Evolutionary conservation across 37 sponge, comb jelly and placozoan species (phyloP).

Genomic region (Lycopodina hypogea): DNA sequence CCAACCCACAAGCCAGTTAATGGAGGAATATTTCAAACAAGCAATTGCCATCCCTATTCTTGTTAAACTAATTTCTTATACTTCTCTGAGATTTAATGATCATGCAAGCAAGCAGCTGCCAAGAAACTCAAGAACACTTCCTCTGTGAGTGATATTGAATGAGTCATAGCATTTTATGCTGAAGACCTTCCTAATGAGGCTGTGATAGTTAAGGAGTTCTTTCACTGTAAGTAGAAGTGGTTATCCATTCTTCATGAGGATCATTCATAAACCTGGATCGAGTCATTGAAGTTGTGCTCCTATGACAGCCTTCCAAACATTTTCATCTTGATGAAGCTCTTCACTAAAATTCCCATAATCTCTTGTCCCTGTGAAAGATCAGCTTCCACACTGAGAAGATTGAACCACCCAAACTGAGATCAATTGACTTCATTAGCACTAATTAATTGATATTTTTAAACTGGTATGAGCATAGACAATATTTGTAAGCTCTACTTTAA

Average conservation of each 20-base stretch:
- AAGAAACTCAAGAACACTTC: too few species aligned
- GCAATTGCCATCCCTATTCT: too few species aligned
- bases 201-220: slow-evolving; percentile 41
- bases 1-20: too few species aligned
- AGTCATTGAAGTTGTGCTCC: slow-evolving; percentile 37
- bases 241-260: slow-evolving; percentile 12
- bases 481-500: slow-evolving; percentile 15
- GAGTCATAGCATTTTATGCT: too few species aligned
- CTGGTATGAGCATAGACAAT: not conserved
- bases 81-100: too few species aligned
- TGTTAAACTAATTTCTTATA: too few species aligned
- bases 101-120: too few species aligned
- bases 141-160: too few species aligned
- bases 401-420: slow-evolving; percentile 35
- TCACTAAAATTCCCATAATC: slow-evolving; percentile 50
- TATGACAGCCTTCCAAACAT: slow-evolving; percentile 48
- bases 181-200: too few species aligned
- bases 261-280: slow-evolving; percentile 32
- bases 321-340: slow-evolving; percentile 44
- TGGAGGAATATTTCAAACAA: too few species aligned
- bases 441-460: slow-evolving; percentile 21
- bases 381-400: slow-evolving; percentile 35
- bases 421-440: slow-evolving; percentile 25
- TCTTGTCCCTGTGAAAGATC: slow-evolving; percentile 57
- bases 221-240: slow-evolving; percentile 37